Conservation (phyloP, 2,113 vertebrate genomes). For the Zingel zingel region DNA sequence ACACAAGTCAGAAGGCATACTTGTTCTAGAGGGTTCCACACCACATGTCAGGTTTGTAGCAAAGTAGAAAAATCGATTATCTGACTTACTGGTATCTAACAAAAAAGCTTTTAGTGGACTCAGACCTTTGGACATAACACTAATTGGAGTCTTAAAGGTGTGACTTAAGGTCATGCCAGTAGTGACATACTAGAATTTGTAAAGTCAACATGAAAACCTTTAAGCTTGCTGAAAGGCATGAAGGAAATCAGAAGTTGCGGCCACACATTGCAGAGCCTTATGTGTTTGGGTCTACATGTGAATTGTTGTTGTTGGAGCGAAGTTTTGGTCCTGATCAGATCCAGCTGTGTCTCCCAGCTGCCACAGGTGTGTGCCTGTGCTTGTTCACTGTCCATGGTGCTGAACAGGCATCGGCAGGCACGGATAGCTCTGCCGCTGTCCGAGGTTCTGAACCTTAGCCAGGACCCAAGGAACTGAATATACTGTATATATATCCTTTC, state of each 20-base stretch:
- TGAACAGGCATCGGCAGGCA: not conserved
- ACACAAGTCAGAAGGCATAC: not conserved
- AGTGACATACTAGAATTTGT: not conserved
- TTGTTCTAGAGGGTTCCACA: not conserved
- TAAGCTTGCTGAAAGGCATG: not conserved
- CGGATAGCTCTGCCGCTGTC: not conserved
- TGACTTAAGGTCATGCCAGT: not conserved
- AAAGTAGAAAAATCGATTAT: not conserved
- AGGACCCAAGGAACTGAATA: not conserved
- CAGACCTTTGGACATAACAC: not conserved
- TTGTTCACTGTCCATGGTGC: not conserved
- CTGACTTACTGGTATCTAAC: not conserved
- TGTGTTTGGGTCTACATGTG: not conserved
- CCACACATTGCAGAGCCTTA: not conserved
- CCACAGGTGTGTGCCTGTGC: not conserved
- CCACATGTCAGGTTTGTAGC: not conserved
- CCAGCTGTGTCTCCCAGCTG: not conserved
- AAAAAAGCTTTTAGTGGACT: constrained; percentile 1
- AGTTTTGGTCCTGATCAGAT: not conserved
- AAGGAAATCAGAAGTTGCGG: not conserved
- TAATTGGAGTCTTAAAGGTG: not conserved
- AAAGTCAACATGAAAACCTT: not conserved
- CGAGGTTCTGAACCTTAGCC: not conserved
- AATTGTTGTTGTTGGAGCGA: not conserved
- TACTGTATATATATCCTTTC: not conserved